Evolutionary conservation across 2,113 vertebrate species (phyloP).

Genomic region (Corydoras maculifer): DNA sequence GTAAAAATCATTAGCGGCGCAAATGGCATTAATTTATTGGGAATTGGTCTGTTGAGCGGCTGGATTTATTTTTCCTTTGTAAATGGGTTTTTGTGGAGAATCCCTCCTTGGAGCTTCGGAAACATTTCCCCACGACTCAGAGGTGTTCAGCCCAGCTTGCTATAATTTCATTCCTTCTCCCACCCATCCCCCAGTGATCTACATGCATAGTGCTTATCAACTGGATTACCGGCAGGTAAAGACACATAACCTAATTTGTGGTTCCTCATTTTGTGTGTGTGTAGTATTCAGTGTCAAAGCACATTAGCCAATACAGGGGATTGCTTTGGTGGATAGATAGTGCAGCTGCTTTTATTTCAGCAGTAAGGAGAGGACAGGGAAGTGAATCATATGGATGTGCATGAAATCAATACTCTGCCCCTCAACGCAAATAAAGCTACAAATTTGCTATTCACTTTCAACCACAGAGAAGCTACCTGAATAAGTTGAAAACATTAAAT

Average conservation of each 20-base stretch:
- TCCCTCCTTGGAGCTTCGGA: constrained; percentile 25
- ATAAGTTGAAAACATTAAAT: constrained; percentile 2
- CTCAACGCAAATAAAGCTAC: constrained; percentile 19
- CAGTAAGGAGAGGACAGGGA: constrained; percentile 4
- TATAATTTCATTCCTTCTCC: constrained; percentile 70
- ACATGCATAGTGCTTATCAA: constrained; percentile 76
- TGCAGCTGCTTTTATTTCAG: constrained; percentile 22
- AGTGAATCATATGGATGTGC: constrained; percentile 21
- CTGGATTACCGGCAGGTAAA: constrained; percentile 72
- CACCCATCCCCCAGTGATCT: constrained; percentile 62
- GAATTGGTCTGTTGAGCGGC: constrained; percentile 55
- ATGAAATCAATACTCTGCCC: constrained; percentile 26
- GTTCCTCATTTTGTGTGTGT: constrained; percentile 66
- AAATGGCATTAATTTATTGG: constrained; percentile 52
- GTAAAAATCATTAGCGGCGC: constrained; percentile 34
- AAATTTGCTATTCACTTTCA: constrained; percentile 14
- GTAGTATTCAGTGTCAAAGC: constrained; percentile 69
- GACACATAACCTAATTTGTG: constrained; percentile 72
- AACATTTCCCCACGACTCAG: constrained; percentile 16
- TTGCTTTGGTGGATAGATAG: constrained; percentile 50
- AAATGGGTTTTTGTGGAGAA: constrained; percentile 23
- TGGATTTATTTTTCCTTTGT: constrained; percentile 24
- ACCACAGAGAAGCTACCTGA: constrained; percentile 21
- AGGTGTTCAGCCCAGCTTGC: constrained; percentile 52
- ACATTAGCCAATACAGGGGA: constrained; percentile 56